Evolutionary conservation across 2,113 vertebrate genomes (phyloP).

Genomic region (Drymodes brunneopygia): DNA sequence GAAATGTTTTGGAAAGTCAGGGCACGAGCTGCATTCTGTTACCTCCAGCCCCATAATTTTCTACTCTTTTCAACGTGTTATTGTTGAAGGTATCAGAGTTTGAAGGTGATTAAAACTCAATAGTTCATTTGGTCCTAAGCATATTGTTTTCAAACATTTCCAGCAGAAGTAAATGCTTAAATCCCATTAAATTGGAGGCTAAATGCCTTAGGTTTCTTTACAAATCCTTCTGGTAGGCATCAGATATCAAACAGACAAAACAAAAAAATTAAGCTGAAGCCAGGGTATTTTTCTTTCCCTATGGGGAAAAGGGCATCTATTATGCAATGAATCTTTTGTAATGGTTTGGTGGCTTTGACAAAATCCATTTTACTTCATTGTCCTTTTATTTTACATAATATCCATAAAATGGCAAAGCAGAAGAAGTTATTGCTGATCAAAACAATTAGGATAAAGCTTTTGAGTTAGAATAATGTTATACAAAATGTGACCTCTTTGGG

Average conservation of each 20-base stretch:
- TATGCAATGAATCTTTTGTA: slow-evolving; percentile 60
- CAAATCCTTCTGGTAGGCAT: slow-evolving; percentile 56
- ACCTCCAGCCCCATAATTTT: background rate
- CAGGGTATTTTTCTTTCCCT: slow-evolving; percentile 50
- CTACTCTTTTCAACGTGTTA: background rate
- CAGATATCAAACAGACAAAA: slow-evolving; percentile 58
- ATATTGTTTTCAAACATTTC: slow-evolving; percentile 41
- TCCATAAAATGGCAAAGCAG: slow-evolving; percentile 40
- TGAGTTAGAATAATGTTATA: background rate
- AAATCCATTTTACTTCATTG: slow-evolving; percentile 57
- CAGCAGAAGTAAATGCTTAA: slow-evolving; percentile 42
- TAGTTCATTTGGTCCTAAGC: background rate
- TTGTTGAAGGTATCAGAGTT: slow-evolving; percentile 20
- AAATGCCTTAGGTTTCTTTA: slow-evolving; percentile 50
- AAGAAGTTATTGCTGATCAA: slow-evolving; percentile 31
- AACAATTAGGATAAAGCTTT: slow-evolving; percentile 34
- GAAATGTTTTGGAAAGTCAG: slow-evolving; percentile 19
- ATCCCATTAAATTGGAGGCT: slow-evolving; percentile 38
- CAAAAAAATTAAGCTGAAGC: slow-evolving; percentile 47
- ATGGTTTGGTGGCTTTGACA: slow-evolving; percentile 58
- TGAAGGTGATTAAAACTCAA: slow-evolving; percentile 42
- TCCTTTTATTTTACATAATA: slow-evolving; percentile 55
- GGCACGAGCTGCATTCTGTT: background rate
- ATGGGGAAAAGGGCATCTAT: slow-evolving; percentile 45
- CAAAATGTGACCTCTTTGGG: background rate